phyloP scores from a whole-genome alignment of 2,888 invertebrate genomes.

The Cotesia congregata region DNA sequence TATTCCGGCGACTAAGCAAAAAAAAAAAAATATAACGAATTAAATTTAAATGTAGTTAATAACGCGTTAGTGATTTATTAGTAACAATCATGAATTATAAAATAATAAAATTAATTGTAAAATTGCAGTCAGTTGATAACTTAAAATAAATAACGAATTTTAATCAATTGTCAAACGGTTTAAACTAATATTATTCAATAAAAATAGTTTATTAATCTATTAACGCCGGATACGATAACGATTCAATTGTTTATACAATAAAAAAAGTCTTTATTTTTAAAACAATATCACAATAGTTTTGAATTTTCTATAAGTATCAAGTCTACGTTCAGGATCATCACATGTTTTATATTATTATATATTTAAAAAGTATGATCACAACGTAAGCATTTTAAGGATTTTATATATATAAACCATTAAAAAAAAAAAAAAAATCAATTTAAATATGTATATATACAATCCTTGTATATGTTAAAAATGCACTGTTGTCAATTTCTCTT shows the following conservation, averaged over 20 bases:
- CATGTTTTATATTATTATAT: slow-evolving; percentile 35
- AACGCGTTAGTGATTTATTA: slow-evolving; percentile 16
- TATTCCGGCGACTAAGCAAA: slow-evolving; percentile 30
- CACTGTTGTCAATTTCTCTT: neutral
- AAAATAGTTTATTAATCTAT: neutral
- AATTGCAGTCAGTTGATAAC: neutral
- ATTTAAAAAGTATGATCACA: slow-evolving; percentile 30
- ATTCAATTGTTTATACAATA: slow-evolving; percentile 10
- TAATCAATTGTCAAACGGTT: neutral
- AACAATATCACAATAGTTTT: slow-evolving; percentile 32
- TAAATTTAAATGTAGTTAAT: neutral
- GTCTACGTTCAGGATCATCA: slow-evolving; percentile 33
- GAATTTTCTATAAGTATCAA: slow-evolving; percentile 11
- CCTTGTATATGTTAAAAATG: neutral
- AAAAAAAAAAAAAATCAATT: neutral
- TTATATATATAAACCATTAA: slow-evolving; percentile 5
- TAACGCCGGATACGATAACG: slow-evolving; percentile 25
- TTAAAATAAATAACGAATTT: neutral
- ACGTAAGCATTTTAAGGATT: slow-evolving; percentile 30
- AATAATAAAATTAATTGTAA: slow-evolving; percentile 1
- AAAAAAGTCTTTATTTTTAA: slow-evolving; percentile 23
- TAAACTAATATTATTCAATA: neutral
- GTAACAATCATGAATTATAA: neutral
- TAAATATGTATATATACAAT: neutral
- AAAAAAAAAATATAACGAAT: slow-evolving; percentile 25